Conservation (phyloP, 2,113 vertebrate genomes). For the Macaca mulatta region DNA sequence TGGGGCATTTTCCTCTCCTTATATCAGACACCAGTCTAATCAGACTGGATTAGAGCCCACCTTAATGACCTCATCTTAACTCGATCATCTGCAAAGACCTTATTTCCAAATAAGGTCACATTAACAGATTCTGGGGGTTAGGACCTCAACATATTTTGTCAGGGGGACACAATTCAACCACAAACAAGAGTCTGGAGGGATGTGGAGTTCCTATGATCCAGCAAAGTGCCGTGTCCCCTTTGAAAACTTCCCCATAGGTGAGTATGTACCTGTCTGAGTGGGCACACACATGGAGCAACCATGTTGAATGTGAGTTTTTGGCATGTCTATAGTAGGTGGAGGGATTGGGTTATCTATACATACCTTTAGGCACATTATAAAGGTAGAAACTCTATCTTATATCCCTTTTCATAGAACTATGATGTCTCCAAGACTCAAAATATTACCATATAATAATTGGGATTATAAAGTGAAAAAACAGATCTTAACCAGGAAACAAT, state of each 20-base stretch:
- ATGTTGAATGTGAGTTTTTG: accelerated
- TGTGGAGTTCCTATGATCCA: too few relatives aligned
- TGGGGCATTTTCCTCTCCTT: background rate
- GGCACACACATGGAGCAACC: background rate
- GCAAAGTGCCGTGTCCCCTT: accelerated
- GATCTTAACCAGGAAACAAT: background rate
- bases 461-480: background rate
- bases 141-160: background rate
- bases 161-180: background rate
- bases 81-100: background rate
- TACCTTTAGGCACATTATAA: background rate
- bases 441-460: background rate
- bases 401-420: background rate
- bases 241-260: background rate
- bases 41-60: background rate
- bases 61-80: background rate
- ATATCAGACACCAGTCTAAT: too few relatives aligned
- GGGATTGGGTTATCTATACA: background rate
- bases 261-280: accelerated
- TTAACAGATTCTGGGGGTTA: background rate
- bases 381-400: background rate
- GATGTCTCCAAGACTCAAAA: background rate
- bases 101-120: background rate
- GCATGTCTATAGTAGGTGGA: accelerated
- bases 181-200: background rate